Conservation (phyloP, 2,113 vertebrate genomes). For the Rhinolophus ferrumequinum region DNA sequence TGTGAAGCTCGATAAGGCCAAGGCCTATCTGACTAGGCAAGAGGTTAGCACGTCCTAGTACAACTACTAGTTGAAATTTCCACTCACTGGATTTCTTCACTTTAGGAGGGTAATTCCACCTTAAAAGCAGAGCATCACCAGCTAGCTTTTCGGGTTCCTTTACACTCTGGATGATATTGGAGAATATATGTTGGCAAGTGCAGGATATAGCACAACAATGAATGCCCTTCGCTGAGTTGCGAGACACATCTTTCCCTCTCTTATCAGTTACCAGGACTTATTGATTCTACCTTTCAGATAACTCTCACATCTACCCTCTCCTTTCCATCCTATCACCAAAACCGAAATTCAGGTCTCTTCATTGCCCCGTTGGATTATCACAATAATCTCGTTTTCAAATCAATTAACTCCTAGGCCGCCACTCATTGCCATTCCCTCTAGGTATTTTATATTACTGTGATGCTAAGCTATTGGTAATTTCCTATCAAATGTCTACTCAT, state of each 20-base stretch:
- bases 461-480: background rate
- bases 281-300: background rate
- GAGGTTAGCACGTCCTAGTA: background rate
- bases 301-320: background rate
- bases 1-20: background rate
- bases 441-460: background rate
- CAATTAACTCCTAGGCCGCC: background rate
- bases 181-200: background rate
- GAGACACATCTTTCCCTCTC: background rate
- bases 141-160: background rate
- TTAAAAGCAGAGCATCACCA: conserved; percentile 19
- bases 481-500: background rate
- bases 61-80: conserved; percentile 38
- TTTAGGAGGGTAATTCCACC: conserved; percentile 13
- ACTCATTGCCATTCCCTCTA: background rate
- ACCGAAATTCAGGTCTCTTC: background rate
- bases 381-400: background rate
- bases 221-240: background rate
- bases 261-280: background rate
- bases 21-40: background rate
- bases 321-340: background rate
- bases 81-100: conserved; percentile 12
- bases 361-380: background rate
- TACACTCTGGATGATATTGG: background rate
- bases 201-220: background rate